Evolutionary conservation across 2,113 vertebrate genomes (phyloP).

Genomic region (Mustela nigripes): DNA sequence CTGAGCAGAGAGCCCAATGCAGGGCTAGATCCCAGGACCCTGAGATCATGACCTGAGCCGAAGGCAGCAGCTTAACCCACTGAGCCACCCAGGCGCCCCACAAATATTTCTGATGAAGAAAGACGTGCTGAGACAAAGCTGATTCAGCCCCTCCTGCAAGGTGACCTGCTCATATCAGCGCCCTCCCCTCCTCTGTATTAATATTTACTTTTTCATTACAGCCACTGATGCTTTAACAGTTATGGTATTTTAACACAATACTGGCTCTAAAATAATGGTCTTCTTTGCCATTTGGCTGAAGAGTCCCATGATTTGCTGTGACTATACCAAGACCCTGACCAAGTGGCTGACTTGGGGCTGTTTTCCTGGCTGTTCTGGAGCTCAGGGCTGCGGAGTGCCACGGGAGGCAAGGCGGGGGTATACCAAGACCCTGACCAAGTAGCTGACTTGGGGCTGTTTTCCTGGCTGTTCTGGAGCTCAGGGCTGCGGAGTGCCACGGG

Average conservation of each 20-base stretch:
- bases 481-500: neutral
- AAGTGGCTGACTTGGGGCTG: neutral
- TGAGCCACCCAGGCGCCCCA: too few relatives aligned
- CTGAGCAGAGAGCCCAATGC: too few relatives aligned
- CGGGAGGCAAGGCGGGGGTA: neutral
- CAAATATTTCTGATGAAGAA: slow-evolving; percentile 19
- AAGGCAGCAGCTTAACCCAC: too few relatives aligned
- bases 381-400: neutral
- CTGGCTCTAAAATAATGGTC: neutral
- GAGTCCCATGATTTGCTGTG: neutral
- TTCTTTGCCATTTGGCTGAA: neutral
- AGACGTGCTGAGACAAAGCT: slow-evolving; percentile 51
- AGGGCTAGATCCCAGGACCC: too few relatives aligned
- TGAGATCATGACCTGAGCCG: too few relatives aligned
- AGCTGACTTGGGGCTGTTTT: neutral
- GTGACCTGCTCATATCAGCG: neutral
- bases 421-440: neutral
- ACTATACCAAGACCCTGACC: neutral
- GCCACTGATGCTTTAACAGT: slow-evolving; percentile 33
- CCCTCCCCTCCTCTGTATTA: slow-evolving; percentile 31
- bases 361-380: neutral
- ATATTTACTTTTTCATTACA: slow-evolving; percentile 57
- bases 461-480: neutral
- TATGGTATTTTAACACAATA: neutral
- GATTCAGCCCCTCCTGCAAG: slow-evolving; percentile 42